Base-by-base conservation (phyloP, 2,113 vertebrate genomes). In the Poeciliopsis occidentalis region DNA sequence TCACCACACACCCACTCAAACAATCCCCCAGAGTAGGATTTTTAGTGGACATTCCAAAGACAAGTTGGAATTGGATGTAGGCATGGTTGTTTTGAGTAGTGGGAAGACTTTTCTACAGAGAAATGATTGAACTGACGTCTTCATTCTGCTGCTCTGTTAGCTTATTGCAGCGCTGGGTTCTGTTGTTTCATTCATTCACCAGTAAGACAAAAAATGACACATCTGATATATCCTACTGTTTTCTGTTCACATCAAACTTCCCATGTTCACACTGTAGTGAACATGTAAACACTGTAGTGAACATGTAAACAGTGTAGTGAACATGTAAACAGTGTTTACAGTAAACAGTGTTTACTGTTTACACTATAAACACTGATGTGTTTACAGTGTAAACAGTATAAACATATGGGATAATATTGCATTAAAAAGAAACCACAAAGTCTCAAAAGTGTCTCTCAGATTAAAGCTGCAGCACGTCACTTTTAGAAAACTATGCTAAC, bases 91-190 rank as follows among this genome's bases (percentile, higher is more conserved):
- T 64, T 8, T 34, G 12, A 75, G 69, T 5, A 27, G 37, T 27
- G 68, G 65, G 15, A 44, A 47, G 54, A 26, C 17, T 31, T 31
- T 60, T 60, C 31, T 75, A 62, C 64, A 78, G 41, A n/a, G 8
- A 77, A 69, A 84, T 78, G 19, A 24, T 78, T 41, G 51, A 51
- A 31, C 27, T 73, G 74, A 81, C 64, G 8, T 75, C 70, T 80
- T 31, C 68, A 79, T 75, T 64, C 29, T 41, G 66, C 22, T 60
- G 7, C 26, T 63, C 39, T 57, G 29, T 74, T 71, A 80, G 19
- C 64, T 81, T 80, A 31, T 69, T 51, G 34, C 7, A 12, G 17
- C 24, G 24, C 69, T 64, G 12, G 22, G 37, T 47, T 13, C n/a
- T 47, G 3, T 44, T 26, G 19, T 44, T 26, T 44, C 37, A 13